These are phyloP conservation scores for Nixonia krombeini DNA, from an alignment of 1,140 invertebrate genomes.

Conservation along the genomic window DNA sequence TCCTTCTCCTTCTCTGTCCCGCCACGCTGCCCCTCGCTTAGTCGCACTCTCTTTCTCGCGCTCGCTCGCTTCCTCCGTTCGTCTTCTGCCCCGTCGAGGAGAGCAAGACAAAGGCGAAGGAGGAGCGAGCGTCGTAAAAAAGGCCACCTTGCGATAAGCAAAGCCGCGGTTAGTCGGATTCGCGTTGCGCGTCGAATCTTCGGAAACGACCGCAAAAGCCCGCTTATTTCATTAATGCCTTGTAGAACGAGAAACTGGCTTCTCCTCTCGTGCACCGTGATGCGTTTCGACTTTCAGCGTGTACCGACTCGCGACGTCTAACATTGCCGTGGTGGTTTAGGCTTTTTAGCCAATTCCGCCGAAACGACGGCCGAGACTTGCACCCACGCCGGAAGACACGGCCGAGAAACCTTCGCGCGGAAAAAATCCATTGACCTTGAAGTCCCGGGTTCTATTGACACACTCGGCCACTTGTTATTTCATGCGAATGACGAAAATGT, in stretches of 20 bases:
- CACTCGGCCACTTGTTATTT: too few species aligned
- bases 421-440: too few species aligned
- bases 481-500: too few species aligned
- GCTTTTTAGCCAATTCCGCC: too few species aligned
- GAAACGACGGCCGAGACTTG: too few species aligned
- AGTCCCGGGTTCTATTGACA: not conserved
- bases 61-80: slow-evolving; percentile 24
- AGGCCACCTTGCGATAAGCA: slow-evolving; percentile 28
- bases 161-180: slow-evolving; percentile 26
- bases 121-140: slow-evolving; percentile 21
- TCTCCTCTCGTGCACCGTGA: too few species aligned
- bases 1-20: slow-evolving; percentile 24
- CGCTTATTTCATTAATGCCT: slow-evolving; percentile 15
- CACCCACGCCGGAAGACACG: too few species aligned
- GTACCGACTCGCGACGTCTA: too few species aligned
- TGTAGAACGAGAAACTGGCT: slow-evolving; percentile 8
- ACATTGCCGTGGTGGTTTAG: too few species aligned
- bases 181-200: not conserved
- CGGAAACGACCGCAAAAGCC: not conserved
- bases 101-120: slow-evolving; percentile 56
- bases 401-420: too few species aligned
- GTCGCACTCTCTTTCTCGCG: slow-evolving; percentile 58
- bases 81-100: slow-evolving; percentile 46
- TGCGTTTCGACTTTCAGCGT: too few species aligned
- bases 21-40: slow-evolving; percentile 51